These are phyloP conservation scores for Myripristis murdjan DNA, from an alignment of 2,797 vertebrate genomes.

Conservation along the genomic window DNA sequence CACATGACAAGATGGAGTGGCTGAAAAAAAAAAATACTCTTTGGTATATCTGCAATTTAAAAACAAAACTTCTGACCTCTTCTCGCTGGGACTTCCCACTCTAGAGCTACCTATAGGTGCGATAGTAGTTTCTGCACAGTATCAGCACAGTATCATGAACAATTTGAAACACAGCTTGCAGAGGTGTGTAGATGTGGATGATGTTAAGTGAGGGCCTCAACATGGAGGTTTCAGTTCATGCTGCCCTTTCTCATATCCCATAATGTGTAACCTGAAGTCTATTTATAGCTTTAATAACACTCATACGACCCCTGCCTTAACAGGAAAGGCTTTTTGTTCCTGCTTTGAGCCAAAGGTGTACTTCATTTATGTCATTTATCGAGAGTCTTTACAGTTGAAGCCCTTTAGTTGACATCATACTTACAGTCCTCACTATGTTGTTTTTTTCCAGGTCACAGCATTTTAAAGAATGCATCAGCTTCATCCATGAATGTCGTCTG, in stretches of 20 bases:
- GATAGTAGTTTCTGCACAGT: conserved; percentile 33
- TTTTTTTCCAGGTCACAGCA: conserved; percentile 86
- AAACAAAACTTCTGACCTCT: conserved; percentile 7
- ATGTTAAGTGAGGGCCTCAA: conserved; percentile 9
- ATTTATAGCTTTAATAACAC: conserved; percentile 42
- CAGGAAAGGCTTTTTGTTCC: conserved; percentile 14
- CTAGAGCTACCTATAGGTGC: conserved; percentile 35
- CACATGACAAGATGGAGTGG: conserved; percentile 55
- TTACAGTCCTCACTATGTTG: not conserved
- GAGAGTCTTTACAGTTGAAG: no score
- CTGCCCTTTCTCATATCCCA: conserved; percentile 76
- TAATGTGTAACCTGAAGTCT: conserved; percentile 30
- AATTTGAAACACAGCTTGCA: no score
- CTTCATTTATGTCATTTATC: not conserved
- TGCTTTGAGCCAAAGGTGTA: conserved; percentile 10
- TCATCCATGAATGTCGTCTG: conserved; percentile 91
- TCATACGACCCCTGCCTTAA: conserved; percentile 10
- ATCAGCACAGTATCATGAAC: not conserved
- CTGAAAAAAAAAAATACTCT: conserved; percentile 5
- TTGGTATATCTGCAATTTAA: not conserved
- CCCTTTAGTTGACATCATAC: no score
- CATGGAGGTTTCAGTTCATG: conserved; percentile 74
- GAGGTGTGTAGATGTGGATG: conserved; percentile 1
- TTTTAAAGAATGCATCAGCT: conserved; percentile 91
- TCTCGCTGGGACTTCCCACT: not conserved